Base-by-base conservation (phyloP, 2,888 invertebrate genomes). In the Malachius bipustulatus region DNA sequence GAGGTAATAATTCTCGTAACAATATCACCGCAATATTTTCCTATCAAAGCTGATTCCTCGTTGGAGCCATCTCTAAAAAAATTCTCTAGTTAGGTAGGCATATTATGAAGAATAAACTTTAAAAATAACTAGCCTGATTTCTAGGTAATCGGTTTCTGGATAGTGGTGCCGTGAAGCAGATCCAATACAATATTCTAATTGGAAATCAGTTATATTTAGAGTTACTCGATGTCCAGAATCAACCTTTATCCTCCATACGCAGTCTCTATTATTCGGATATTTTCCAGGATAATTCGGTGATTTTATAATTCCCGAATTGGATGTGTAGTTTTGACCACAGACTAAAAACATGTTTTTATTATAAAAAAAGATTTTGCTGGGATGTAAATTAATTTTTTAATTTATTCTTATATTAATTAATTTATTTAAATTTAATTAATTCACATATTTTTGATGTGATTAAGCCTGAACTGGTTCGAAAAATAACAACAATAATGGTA, bases 241-340 rank as follows among this genome's bases (percentile, higher is more conserved):
- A 0, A 74, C 83, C 10, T 69, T 70, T 36, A 94, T 76, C 0
- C 68, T 65, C 91, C 91, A 96, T 9, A 64, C 64, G 55, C 94
- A 96, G 39, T 82, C 73, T 47, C 68, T 70, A 45, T 73, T 70
- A 2, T 63, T 57, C 2, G 80, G 77, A 56, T 93, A 94, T 9
- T 59, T 51, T 0, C 65, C 48, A 0, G 93, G 93, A 69, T 77
- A 91, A 32, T 75, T 73, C 0, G 93, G 93, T 3, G 85, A 81
- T 46, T 65, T 70, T 8, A 93, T 67, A 4, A 68, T 57, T 1
- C 93, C 94, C 16, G 68, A 69, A 14, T 69, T 52, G 19, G 75
- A 72, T 19, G 71, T 69, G 46, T 74, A 79, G 27, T 67, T 68
- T 0, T 81, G 82, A 2, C 88, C 87, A 57, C 94, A 94, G 27